phyloP scores from a whole-genome alignment of 2,888 invertebrate genomes.

The Ceramica pisi region DNA sequence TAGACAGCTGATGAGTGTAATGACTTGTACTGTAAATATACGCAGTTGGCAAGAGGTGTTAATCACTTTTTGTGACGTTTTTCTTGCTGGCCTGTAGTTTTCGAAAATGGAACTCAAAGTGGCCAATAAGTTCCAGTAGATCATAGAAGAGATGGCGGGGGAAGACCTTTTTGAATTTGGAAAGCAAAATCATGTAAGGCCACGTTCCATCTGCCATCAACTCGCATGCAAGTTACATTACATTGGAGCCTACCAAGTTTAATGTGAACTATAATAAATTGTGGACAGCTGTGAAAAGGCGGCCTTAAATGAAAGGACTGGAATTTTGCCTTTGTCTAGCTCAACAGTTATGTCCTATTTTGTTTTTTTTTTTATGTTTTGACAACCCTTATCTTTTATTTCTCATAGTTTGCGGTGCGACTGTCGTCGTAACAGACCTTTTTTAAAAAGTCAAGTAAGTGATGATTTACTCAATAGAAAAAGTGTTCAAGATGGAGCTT shows the following conservation, averaged over 20 bases:
- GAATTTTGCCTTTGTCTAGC: too few relatives aligned
- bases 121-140: too few relatives aligned
- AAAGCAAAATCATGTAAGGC: too few relatives aligned
- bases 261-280: too few relatives aligned
- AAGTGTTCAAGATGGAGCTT: constrained; percentile 29
- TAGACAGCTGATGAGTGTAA: constrained; percentile 45
- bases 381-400: constrained; percentile 48
- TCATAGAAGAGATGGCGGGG: too few relatives aligned
- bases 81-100: not conserved
- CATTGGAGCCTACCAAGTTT: too few relatives aligned
- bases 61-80: not conserved
- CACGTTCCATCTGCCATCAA: too few relatives aligned
- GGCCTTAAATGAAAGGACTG: too few relatives aligned
- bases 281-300: too few relatives aligned
- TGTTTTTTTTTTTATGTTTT: constrained; percentile 2
- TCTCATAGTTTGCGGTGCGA: constrained; percentile 14
- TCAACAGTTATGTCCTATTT: not conserved
- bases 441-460: constrained; percentile 48
- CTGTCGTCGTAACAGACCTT: constrained; percentile 42
- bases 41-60: not conserved
- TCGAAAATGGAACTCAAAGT: not conserved
- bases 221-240: too few relatives aligned
- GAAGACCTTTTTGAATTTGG: not conserved
- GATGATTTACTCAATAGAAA: constrained; percentile 43
- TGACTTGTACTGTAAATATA: constrained; percentile 15